Evolutionary conservation across 1,140 invertebrate species (phyloP).

Genomic region (Pogonomyrmex barbatus): DNA sequence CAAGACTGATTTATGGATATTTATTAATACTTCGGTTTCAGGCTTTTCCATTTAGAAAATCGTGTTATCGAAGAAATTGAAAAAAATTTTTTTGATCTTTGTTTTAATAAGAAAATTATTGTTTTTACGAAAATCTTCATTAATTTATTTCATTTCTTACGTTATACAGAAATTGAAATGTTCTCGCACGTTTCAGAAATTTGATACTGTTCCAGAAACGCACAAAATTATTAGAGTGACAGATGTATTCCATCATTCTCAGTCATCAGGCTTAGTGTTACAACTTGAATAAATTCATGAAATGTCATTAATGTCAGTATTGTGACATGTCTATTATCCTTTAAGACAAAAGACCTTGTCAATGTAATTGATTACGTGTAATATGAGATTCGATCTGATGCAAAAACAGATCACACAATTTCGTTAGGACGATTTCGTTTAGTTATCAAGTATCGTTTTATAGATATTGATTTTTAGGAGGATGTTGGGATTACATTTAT

Average conservation of each 20-base stretch:
- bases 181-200: not conserved
- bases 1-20: constrained; percentile 8
- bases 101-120: not conserved
- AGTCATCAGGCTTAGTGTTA: not conserved
- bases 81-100: not conserved
- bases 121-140: not conserved
- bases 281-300: constrained; percentile 43
- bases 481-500: constrained; percentile 15
- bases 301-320: constrained; percentile 7
- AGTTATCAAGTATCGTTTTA: not conserved
- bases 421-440: not conserved
- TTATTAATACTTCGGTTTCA: not conserved
- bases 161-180: not conserved
- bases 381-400: not conserved
- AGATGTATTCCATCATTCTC: not conserved
- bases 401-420: not conserved
- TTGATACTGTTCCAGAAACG: not conserved
- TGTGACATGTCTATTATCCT: not conserved
- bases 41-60: not conserved
- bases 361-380: constrained; percentile 13
- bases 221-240: constrained; percentile 6
- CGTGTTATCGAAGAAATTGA: not conserved
- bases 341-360: not conserved
- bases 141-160: not conserved
- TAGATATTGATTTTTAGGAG: not conserved